A percentile compares a stretch with the other conserved stretches of the same genome.
phyloP scores from a whole-genome alignment of 1,140 invertebrate species.

The Coptotermes formosanus region DNA sequence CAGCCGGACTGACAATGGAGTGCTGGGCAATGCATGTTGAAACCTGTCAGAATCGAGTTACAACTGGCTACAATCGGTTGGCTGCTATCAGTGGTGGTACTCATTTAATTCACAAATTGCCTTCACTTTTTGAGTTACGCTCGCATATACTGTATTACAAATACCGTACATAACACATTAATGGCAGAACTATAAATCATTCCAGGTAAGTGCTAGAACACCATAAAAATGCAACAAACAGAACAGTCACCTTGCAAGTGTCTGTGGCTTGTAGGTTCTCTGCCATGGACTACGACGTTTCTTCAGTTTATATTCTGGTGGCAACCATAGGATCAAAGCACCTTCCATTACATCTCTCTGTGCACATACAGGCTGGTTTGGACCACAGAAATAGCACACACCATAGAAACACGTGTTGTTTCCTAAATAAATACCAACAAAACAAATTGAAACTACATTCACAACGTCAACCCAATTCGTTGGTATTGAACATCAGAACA shows the following conservation, averaged over 20 bases:
- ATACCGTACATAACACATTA: too few species aligned
- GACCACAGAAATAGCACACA: constrained; percentile 84
- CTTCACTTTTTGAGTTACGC: too few species aligned
- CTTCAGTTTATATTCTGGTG: constrained; percentile 58
- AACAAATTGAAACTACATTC: constrained; percentile 27
- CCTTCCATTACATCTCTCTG: constrained; percentile 70
- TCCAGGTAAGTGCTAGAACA: too few species aligned
- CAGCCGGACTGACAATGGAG: too few species aligned
- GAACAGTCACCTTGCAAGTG: constrained; percentile 56
- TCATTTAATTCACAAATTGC: too few species aligned
- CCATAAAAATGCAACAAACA: background rate
- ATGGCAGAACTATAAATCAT: too few species aligned
- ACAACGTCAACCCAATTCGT: background rate
- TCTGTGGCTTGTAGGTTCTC: constrained; percentile 76
- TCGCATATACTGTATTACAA: too few species aligned
- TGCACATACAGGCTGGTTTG: constrained; percentile 78
- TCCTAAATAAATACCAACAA: constrained; percentile 34
- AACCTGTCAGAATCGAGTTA: too few species aligned
- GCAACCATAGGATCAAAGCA: constrained; percentile 80
- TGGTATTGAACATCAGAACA: too few species aligned
- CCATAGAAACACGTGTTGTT: constrained; percentile 79
- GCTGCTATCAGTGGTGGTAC: too few species aligned
- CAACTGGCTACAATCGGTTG: too few species aligned
- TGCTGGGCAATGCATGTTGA: too few species aligned
- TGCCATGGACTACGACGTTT: constrained; percentile 84